A percentile compares a stretch with the other conserved stretches of the same genome.
phyloP scores from a whole-genome alignment of 2,888 invertebrate species.

The Eristalis pertinax region DNA sequence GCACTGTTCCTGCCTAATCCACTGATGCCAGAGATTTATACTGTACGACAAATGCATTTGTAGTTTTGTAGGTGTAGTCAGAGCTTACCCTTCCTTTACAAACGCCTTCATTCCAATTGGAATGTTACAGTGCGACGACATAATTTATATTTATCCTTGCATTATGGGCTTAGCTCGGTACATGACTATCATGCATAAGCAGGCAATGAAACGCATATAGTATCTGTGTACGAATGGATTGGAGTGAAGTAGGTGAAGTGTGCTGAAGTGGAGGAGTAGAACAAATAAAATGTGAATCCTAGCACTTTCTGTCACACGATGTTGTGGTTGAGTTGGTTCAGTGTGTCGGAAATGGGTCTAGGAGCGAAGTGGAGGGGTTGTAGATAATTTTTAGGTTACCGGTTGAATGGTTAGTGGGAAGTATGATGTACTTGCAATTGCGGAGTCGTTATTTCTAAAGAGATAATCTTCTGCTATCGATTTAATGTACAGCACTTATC shows the following conservation, averaged over 20 bases:
- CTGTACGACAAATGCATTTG: slow-evolving; percentile 63
- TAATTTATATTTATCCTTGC: slow-evolving; percentile 72
- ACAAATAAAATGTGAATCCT: slow-evolving; percentile 62
- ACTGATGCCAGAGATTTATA: slow-evolving; percentile 66
- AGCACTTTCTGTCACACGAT: slow-evolving; percentile 59
- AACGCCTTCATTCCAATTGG: neutral
- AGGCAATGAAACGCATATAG: slow-evolving; percentile 52
- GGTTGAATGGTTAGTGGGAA: neutral
- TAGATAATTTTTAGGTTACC: slow-evolving; percentile 42
- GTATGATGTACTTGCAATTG: slow-evolving; percentile 19
- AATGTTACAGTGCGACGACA: slow-evolving; percentile 63
- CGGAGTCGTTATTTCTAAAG: neutral
- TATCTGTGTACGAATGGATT: neutral
- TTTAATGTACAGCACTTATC: neutral
- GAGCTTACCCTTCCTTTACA: neutral
- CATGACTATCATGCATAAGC: slow-evolving; percentile 71
- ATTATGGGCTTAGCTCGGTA: slow-evolving; percentile 70
- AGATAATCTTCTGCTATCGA: neutral
- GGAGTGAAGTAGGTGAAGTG: neutral
- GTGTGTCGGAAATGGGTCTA: slow-evolving; percentile 18
- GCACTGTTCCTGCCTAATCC: slow-evolving; percentile 62
- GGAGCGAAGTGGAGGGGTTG: neutral
- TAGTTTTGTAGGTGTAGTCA: slow-evolving; percentile 57
- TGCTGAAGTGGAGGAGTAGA: slow-evolving; percentile 18
- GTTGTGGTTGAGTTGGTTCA: slow-evolving; percentile 57